Percentiles rank a stretch among this genome's conserved stretches.
Conservation (phyloP, 2,888 invertebrate genomes). For the Ganaspis brasiliensis region DNA sequence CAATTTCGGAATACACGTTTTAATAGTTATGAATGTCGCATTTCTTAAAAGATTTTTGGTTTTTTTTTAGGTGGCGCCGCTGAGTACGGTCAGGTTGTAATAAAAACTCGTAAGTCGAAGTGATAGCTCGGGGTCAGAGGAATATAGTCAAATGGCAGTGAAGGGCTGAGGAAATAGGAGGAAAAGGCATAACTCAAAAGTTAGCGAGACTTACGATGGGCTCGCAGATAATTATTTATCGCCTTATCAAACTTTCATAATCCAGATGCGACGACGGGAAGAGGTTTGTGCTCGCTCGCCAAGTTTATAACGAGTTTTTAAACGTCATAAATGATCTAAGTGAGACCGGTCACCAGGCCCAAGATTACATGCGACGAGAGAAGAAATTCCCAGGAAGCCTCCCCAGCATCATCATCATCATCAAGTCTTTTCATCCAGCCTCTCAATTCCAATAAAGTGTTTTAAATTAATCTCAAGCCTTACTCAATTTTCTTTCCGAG, state of each 20-base stretch:
- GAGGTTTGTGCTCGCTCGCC: constrained; percentile 53
- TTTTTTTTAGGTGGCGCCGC: too few relatives aligned
- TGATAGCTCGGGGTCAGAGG: constrained; percentile 31
- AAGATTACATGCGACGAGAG: background rate
- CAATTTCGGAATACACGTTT: too few relatives aligned
- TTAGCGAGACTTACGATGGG: constrained; percentile 66
- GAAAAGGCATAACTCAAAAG: constrained; percentile 70
- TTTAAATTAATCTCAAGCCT: background rate
- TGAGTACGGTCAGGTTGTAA: too few relatives aligned
- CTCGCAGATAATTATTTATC: constrained; percentile 78
- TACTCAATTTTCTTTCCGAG: background rate
- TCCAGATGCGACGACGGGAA: constrained; percentile 65
- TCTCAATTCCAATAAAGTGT: constrained; percentile 16
- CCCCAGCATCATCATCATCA: background rate
- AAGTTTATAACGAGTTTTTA: constrained; percentile 79
- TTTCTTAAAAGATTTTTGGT: too few relatives aligned
- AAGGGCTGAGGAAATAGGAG: constrained; percentile 17
- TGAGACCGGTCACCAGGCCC: constrained; percentile 43
- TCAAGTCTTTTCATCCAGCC: background rate
- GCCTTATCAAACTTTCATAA: constrained; percentile 79
- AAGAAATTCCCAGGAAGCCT: constrained; percentile 4
- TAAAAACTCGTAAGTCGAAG: too few relatives aligned
- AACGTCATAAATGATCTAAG: constrained; percentile 77
- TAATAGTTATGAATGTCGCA: too few relatives aligned
- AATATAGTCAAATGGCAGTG: constrained; percentile 52